A percentile compares a stretch with the other conserved stretches of the same genome.
Evolutionary conservation across 2,888 invertebrate genomes (phyloP).

Genomic region (Notocelia uddmanniana): DNA sequence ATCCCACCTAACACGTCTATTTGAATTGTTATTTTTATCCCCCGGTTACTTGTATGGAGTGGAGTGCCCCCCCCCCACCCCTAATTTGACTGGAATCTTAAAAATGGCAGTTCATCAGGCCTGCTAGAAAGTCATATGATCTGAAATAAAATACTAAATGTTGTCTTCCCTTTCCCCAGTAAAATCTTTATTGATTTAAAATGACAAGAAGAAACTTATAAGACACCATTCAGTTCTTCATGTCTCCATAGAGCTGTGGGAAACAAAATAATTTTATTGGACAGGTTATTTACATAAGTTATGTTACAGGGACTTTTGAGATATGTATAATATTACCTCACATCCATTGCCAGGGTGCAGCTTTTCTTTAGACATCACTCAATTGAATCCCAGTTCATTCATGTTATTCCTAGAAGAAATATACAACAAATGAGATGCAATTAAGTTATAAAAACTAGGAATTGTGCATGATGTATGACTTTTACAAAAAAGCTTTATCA

Average conservation of each 20-base stretch:
- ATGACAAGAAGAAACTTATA: not conserved
- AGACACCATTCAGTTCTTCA: not conserved
- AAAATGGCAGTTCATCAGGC: too few species aligned
- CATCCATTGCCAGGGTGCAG: not conserved
- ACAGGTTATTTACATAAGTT: not conserved
- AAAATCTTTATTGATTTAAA: not conserved
- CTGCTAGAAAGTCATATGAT: not conserved
- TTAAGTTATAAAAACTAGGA: not conserved
- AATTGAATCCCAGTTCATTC: slow-evolving; percentile 5
- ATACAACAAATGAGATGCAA: not conserved
- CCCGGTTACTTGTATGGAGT: too few species aligned
- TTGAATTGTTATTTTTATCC: too few species aligned
- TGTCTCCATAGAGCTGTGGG: slow-evolving; percentile 5
- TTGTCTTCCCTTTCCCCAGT: not conserved
- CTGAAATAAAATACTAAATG: not conserved
- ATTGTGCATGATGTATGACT: not conserved
- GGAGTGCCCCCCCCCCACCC: too few species aligned
- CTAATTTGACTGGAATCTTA: too few species aligned
- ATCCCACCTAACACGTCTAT: too few species aligned
- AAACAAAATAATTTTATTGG: slow-evolving; percentile 5
- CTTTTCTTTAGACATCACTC: slow-evolving; percentile 1
- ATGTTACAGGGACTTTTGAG: not conserved
- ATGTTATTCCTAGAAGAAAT: slow-evolving; percentile 16
- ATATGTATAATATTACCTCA: slow-evolving; percentile 4
- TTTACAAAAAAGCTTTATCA: not conserved